A percentile compares a stretch with the other conserved stretches of the same genome.
These are phyloP conservation scores for Steinernema scapterisci DNA, from an alignment of 2,888 invertebrate species.

Conservation along the genomic window DNA sequence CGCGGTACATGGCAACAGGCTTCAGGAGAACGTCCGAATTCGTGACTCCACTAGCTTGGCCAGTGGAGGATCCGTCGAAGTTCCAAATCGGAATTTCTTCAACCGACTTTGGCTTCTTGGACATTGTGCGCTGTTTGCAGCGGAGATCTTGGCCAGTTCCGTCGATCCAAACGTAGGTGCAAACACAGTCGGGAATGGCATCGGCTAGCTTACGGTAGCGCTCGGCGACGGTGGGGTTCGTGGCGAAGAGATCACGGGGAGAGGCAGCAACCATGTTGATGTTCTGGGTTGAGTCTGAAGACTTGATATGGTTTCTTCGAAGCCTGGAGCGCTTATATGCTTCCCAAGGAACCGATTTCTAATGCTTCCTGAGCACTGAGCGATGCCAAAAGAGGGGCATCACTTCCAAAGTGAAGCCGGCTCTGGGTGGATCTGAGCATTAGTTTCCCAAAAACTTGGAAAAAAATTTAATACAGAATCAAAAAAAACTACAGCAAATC, in stretches of 20 bases:
- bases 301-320: too few species aligned
- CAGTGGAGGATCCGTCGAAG: conserved; percentile 80
- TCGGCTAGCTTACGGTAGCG: conserved; percentile 6
- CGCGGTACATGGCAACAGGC: conserved; percentile 55
- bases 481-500: too few species aligned
- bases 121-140: not conserved
- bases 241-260: not conserved
- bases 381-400: too few species aligned
- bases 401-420: too few species aligned
- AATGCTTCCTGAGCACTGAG: too few species aligned
- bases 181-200: not conserved
- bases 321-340: too few species aligned
- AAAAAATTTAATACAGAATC: too few species aligned
- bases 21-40: conserved; percentile 69
- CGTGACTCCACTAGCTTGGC: conserved; percentile 72
- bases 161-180: conserved; percentile 1
- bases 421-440: too few species aligned
- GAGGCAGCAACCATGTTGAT: not conserved
- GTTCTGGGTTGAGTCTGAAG: not conserved
- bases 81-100: not conserved
- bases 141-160: not conserved
- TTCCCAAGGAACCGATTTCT: too few species aligned
- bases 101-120: not conserved
- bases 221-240: not conserved
- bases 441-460: too few species aligned